Evolutionary conservation across 2,888 invertebrate genomes (phyloP).

Genomic region (Callimorpha dominula): DNA sequence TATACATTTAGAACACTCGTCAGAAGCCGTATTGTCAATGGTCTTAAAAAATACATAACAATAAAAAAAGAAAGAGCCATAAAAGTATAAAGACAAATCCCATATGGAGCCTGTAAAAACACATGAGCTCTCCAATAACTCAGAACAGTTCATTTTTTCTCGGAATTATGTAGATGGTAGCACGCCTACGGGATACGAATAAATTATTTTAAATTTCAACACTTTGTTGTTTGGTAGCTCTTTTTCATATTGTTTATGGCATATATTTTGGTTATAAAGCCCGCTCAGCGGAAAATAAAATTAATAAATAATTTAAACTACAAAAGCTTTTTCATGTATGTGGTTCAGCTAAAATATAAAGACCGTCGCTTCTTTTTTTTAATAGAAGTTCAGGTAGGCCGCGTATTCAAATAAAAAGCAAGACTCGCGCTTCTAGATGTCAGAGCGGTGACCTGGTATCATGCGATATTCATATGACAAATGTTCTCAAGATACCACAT

Average conservation of each 20-base stretch:
- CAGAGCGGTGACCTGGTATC: too few relatives aligned
- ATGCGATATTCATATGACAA: too few relatives aligned
- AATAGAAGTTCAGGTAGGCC: too few relatives aligned
- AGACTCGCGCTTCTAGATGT: too few relatives aligned
- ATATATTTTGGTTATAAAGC: background rate
- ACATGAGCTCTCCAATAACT: constrained; percentile 24
- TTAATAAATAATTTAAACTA: background rate
- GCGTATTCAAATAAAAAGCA: too few relatives aligned
- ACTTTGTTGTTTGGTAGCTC: constrained; percentile 25
- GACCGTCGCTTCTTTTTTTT: too few relatives aligned
- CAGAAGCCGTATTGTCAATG: background rate
- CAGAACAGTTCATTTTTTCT: constrained; percentile 18
- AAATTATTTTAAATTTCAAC: constrained; percentile 26
- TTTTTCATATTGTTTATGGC: background rate
- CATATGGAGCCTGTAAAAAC: constrained; percentile 19
- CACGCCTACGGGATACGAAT: constrained; percentile 11
- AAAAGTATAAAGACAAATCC: constrained; percentile 18
- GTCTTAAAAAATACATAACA: constrained; percentile 11
- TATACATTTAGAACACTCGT: background rate
- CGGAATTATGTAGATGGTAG: constrained; percentile 15
- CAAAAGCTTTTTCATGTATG: background rate
- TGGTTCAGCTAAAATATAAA: background rate
- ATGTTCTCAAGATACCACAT: background rate
- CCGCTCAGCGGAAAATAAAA: background rate
- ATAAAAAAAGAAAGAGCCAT: constrained; percentile 9